A percentile compares a stretch with the other conserved stretches of the same genome.
Conservation (phyloP, 2,888 invertebrate genomes). For the Ametastegia equiseti region DNA sequence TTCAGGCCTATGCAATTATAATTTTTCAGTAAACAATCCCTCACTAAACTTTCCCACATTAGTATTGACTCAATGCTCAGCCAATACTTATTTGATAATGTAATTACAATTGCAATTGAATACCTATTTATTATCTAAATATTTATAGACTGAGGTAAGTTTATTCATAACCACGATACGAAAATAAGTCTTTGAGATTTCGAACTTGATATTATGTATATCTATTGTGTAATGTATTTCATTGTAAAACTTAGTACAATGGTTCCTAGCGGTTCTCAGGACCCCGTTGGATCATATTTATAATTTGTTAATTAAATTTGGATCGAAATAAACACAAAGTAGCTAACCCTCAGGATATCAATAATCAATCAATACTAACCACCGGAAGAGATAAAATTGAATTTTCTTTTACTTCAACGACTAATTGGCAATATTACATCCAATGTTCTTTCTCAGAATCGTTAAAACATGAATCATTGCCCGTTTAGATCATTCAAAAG, state of each 20-base stretch:
- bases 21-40: neutral
- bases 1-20: neutral
- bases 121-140: neutral
- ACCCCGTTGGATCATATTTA: neutral
- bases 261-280: neutral
- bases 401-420: slow-evolving; percentile 36
- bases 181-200: slow-evolving; percentile 2
- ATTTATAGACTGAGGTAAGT: neutral
- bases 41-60: neutral
- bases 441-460: neutral
- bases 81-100: slow-evolving; percentile 6
- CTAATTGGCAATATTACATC: slow-evolving; percentile 10
- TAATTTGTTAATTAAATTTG: neutral
- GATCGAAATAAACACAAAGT: neutral
- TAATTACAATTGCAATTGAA: neutral
- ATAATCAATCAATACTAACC: slow-evolving; percentile 23
- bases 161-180: neutral
- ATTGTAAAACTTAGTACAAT: neutral
- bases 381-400: neutral
- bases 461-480: slow-evolving; percentile 16
- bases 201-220: neutral
- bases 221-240: neutral
- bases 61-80: neutral
- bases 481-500: slow-evolving; percentile 62
- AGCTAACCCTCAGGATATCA: neutral